Conservation (phyloP, 2,113 vertebrate genomes). For the Pedetes capensis region DNA sequence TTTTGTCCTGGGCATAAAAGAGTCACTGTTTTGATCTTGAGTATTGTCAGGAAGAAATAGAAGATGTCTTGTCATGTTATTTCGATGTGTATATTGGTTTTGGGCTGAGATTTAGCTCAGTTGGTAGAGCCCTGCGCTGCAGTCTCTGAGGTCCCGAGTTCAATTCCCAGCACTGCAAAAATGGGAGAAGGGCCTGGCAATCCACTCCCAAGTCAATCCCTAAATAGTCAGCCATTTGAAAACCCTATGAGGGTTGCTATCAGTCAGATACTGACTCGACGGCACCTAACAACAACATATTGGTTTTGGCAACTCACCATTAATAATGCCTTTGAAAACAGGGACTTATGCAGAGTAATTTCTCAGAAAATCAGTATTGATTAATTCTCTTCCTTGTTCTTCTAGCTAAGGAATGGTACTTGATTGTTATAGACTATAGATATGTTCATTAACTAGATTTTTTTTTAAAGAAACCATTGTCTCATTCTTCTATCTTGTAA, state of each 20-base stretch:
- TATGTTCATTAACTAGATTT: not conserved
- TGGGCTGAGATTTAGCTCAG: no score
- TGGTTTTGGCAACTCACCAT: not conserved
- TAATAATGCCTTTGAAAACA: not conserved
- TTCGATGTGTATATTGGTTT: not conserved
- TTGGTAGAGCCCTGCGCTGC: no score
- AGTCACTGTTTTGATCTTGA: not conserved
- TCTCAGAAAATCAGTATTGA: not conserved
- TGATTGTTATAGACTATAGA: not conserved
- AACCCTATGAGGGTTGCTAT: no score
- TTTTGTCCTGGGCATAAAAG: not conserved
- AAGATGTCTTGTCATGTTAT: not conserved
- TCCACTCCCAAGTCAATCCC: no score
- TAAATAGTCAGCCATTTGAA: no score
- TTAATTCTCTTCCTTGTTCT: not conserved
- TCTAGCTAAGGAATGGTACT: not conserved
- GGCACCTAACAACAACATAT: no score
- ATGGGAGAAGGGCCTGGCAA: no score
- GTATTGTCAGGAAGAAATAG: slow-evolving; percentile 3
- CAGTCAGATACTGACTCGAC: no score
- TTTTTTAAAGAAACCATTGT: not conserved
- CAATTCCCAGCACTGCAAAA: no score
- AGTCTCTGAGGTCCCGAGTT: no score
- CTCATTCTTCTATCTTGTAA: not conserved
- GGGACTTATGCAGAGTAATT: not conserved